Conservation (phyloP, 2,797 vertebrate genomes). For the Crocidura indochinensis region DNA sequence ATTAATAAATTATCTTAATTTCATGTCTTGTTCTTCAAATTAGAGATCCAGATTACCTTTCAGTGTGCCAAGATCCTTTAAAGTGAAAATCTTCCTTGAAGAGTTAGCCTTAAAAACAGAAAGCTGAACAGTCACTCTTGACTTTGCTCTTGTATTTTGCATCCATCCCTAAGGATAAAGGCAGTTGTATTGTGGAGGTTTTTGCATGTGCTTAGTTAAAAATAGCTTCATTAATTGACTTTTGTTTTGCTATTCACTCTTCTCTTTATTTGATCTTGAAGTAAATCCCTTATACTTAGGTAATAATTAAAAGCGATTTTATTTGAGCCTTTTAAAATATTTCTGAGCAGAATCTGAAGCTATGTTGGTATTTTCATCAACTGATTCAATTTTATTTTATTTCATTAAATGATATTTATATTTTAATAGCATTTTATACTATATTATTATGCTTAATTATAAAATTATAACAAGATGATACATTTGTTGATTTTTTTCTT, state of each 20-base stretch:
- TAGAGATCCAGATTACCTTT: constrained; percentile 56
- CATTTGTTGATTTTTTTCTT: constrained; percentile 78
- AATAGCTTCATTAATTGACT: constrained; percentile 12
- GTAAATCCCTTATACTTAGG: constrained; percentile 62
- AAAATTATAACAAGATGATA: constrained; percentile 66
- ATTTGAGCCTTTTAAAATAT: constrained; percentile 76
- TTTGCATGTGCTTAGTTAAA: constrained; percentile 41
- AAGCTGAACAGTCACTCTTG: constrained; percentile 53
- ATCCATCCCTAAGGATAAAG: constrained; percentile 57
- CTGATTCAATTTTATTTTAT: background rate
- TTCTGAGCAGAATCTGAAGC: constrained; percentile 73
- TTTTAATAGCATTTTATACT: constrained; percentile 73
- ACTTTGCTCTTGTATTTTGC: constrained; percentile 54
- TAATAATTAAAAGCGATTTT: constrained; percentile 64
- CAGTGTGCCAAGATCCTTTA: constrained; percentile 75
- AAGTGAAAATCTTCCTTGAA: constrained; percentile 76
- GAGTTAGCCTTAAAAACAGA: constrained; percentile 77
- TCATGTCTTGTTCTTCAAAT: constrained; percentile 67
- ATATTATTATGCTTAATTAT: constrained; percentile 68
- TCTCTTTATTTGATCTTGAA: constrained; percentile 71
- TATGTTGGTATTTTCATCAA: constrained; percentile 71
- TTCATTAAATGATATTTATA: constrained; percentile 76
- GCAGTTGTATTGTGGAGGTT: background rate
- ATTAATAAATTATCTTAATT: constrained; percentile 68
- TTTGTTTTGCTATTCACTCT: constrained; percentile 67